phyloP scores from a whole-genome alignment of 2,797 vertebrate species.

The Sphenodon punctatus region DNA sequence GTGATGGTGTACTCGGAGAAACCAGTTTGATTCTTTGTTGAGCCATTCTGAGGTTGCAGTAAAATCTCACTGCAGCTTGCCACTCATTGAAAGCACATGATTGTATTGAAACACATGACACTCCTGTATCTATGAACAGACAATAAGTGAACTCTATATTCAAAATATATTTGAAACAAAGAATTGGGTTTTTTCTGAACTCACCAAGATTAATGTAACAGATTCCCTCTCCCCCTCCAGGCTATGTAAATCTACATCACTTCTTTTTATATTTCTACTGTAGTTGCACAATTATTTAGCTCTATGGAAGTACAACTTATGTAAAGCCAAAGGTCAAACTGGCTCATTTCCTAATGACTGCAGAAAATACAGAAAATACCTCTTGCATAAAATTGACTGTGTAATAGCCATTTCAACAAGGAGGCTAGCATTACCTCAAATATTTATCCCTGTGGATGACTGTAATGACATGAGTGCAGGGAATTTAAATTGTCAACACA shows the following conservation, averaged over 20 bases:
- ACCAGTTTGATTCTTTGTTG: conserved; percentile 79
- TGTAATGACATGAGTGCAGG: neutral
- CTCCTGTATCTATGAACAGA: neutral
- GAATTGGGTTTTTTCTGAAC: neutral
- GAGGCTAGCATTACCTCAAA: neutral
- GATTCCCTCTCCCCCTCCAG: conserved; percentile 34
- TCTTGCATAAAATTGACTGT: neutral
- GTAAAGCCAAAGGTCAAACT: conserved; percentile 37
- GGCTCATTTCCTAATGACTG: conserved; percentile 11
- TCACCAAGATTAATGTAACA: neutral
- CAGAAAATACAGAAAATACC: neutral
- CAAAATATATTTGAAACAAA: neutral
- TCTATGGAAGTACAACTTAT: conserved; percentile 33
- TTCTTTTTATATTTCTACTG: conserved; percentile 7
- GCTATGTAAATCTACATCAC: neutral
- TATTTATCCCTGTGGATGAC: conserved; percentile 9
- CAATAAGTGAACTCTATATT: neutral
- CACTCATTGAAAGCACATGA: conserved; percentile 26
- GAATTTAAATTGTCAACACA: conserved; percentile 2
- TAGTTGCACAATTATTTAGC: conserved; percentile 7
- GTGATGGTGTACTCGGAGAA: conserved; percentile 29
- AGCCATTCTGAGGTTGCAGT: conserved; percentile 44
- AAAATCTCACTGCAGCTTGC: neutral
- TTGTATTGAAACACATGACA: conserved; percentile 9
- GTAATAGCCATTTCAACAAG: conserved; percentile 1